Evolutionary conservation across 1,140 invertebrate species (phyloP).

Genomic region (Leptopilina boulardi): DNA sequence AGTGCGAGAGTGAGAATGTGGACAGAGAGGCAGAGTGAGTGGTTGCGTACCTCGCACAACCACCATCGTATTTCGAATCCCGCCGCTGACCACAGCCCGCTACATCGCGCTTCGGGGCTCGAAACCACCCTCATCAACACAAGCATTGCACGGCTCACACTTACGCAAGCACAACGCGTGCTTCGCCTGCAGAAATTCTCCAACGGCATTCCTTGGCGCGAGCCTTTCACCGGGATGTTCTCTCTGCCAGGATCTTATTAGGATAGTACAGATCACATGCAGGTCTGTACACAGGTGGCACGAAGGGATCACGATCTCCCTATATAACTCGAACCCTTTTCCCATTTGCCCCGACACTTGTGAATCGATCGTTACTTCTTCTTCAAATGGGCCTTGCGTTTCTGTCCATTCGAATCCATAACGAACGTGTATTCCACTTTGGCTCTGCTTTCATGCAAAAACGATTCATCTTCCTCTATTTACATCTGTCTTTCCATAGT

Average conservation of each 20-base stretch:
- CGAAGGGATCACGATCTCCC: neutral
- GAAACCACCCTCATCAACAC: slow-evolving; percentile 56
- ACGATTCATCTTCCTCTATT: too few species aligned
- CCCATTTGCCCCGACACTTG: slow-evolving; percentile 10
- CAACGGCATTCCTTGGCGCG: slow-evolving; percentile 55
- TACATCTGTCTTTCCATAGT: too few species aligned
- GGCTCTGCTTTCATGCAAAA: neutral
- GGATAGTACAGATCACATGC: slow-evolving; percentile 24
- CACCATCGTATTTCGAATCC: slow-evolving; percentile 54
- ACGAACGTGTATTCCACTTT: slow-evolving; percentile 4
- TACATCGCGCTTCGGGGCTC: slow-evolving; percentile 57
- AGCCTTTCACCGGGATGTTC: slow-evolving; percentile 46
- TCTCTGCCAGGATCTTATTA: slow-evolving; percentile 21
- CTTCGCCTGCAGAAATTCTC: slow-evolving; percentile 57
- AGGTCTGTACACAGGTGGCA: neutral
- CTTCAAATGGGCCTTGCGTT: slow-evolving; percentile 11
- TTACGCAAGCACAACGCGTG: slow-evolving; percentile 55
- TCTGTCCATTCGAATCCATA: neutral
- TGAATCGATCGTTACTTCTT: slow-evolving; percentile 18
- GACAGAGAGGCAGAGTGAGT: neutral
- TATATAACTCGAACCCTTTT: neutral
- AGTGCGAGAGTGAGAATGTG: neutral
- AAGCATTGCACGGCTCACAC: slow-evolving; percentile 51
- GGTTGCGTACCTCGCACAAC: slow-evolving; percentile 45
- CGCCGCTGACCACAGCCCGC: slow-evolving; percentile 55